Conservation (phyloP, 2,113 vertebrate genomes). For the Dolichallabes microphthalmus region DNA sequence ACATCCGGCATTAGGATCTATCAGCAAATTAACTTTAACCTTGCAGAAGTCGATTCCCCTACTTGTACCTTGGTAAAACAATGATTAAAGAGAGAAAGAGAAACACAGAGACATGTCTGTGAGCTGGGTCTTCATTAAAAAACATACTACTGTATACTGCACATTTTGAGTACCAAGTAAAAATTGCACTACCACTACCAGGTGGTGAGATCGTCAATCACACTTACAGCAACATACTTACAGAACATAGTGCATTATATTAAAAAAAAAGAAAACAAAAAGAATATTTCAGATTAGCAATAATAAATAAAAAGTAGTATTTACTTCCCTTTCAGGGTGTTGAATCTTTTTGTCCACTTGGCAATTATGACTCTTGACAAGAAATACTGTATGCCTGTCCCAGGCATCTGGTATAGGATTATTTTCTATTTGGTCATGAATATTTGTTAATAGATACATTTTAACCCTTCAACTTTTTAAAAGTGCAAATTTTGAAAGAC, state of each 20-base stretch:
- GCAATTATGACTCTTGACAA: not conserved
- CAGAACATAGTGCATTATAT: not conserved
- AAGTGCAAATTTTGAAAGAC: too few species aligned
- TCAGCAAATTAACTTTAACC: conserved; percentile 16
- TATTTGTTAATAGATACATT: too few species aligned
- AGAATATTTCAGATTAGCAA: not conserved
- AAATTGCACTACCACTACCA: not conserved
- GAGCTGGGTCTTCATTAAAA: conserved; percentile 15
- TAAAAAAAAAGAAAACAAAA: too few species aligned
- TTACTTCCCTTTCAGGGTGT: not conserved
- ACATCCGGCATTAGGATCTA: conserved; percentile 5
- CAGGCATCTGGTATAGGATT: too few species aligned
- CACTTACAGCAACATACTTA: not conserved
- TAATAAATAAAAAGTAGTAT: not conserved
- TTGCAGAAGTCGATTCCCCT: not conserved
- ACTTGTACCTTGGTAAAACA: not conserved
- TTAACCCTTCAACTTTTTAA: too few species aligned
- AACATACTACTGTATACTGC: not conserved
- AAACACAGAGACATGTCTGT: not conserved
- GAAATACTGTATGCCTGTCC: not conserved
- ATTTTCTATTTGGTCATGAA: too few species aligned
- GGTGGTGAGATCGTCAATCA: not conserved
- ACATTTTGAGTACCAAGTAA: conserved; percentile 2
- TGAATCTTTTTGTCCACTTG: not conserved
- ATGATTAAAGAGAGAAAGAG: not conserved